Percentiles rank a stretch among this genome's conserved stretches.
Conservation (phyloP, 1,140 invertebrate genomes). For the Drosophila asahinai region DNA sequence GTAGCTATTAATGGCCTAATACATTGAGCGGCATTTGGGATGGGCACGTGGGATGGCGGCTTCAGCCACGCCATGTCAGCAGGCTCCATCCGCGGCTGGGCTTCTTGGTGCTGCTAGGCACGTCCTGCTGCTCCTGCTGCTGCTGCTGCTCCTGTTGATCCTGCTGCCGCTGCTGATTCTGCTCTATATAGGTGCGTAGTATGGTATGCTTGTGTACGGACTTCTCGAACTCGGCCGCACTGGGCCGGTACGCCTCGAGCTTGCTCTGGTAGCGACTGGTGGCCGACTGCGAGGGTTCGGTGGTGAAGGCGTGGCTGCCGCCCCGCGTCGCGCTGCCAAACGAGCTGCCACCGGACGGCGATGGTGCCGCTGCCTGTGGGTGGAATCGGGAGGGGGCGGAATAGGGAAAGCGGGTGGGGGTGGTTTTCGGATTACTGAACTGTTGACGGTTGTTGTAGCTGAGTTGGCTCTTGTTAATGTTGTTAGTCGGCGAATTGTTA, state of each 20-base stretch:
- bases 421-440: conserved; percentile 60
- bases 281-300: conserved; percentile 51
- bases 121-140: conserved; percentile 36
- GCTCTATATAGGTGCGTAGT: conserved; percentile 80
- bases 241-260: conserved; percentile 74
- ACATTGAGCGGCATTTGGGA: conserved; percentile 72
- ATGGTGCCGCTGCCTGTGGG: conserved; percentile 70
- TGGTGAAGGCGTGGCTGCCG: conserved; percentile 70
- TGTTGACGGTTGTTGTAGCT: conserved; percentile 41
- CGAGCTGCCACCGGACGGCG: conserved; percentile 56
- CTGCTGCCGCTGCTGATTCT: conserved; percentile 35
- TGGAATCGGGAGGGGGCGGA: conserved; percentile 46
- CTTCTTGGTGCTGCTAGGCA: conserved; percentile 53
- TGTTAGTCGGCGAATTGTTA: conserved; percentile 72
- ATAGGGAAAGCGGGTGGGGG: conserved; percentile 40
- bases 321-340: conserved; percentile 59
- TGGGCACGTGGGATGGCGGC: conserved; percentile 10
- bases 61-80: conserved; percentile 77
- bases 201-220: conserved; percentile 81
- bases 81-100: conserved; percentile 78
- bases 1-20: conserved; percentile 83
- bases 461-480: conserved; percentile 72
- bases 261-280: conserved; percentile 72
- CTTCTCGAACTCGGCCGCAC: conserved; percentile 76
- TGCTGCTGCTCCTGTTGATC: conserved; percentile 33